phyloP scores from a whole-genome alignment of 1,140 invertebrate species.

The Centruroides vittatus region DNA sequence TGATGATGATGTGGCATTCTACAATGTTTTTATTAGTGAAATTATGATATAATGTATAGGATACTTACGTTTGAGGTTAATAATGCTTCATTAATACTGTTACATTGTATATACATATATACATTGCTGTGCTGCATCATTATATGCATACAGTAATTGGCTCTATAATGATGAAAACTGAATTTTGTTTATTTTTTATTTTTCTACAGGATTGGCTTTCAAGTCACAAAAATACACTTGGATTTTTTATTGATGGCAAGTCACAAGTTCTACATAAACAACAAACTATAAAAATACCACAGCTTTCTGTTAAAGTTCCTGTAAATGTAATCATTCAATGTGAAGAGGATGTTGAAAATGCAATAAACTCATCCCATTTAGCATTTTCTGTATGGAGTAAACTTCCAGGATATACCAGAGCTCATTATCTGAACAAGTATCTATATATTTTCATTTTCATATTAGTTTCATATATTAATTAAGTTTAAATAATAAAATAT shows the following conservation, averaged over 20 bases:
- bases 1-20: too few relatives aligned
- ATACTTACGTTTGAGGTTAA: too few relatives aligned
- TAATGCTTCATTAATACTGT: too few relatives aligned
- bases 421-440: background rate
- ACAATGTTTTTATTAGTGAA: too few relatives aligned
- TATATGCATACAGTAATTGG: too few relatives aligned
- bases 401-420: too few relatives aligned
- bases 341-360: background rate
- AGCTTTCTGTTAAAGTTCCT: background rate
- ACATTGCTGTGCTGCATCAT: too few relatives aligned
- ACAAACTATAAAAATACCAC: background rate
- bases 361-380: background rate
- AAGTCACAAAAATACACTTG: background rate
- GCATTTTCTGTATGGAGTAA: background rate
- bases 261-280: background rate
- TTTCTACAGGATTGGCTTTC: background rate
- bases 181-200: background rate
- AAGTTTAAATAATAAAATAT: too few relatives aligned
- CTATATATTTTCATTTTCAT: too few relatives aligned
- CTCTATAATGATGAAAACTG: background rate
- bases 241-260: background rate
- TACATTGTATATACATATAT: too few relatives aligned
- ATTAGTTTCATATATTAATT: too few relatives aligned
- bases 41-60: too few relatives aligned
- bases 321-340: background rate